phyloP scores from a whole-genome alignment of 2,113 vertebrate species.

The Pygoscelis antarcticus region DNA sequence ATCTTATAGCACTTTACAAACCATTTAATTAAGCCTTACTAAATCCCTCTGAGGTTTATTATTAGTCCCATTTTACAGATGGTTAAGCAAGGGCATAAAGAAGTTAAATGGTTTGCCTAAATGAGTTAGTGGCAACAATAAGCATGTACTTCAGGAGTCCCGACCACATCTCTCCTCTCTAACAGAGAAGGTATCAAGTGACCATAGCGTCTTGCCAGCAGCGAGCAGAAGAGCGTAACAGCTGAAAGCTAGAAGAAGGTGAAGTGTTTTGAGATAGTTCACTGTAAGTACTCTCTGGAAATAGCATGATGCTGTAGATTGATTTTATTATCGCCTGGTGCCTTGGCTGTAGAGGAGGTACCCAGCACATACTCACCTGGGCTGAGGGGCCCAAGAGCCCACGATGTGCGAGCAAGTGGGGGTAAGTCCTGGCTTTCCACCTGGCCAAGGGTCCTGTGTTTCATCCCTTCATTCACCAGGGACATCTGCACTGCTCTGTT shows the following conservation, averaged over 20 bases:
- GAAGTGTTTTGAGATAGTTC: not conserved
- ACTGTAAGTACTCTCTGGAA: not conserved
- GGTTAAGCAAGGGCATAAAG: slow-evolving; percentile 66
- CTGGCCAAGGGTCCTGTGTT: fast-evolving
- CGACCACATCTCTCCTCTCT: not conserved
- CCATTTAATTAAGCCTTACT: slow-evolving; percentile 67
- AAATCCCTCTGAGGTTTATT: slow-evolving; percentile 63
- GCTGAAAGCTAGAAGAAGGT: not conserved
- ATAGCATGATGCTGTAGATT: not conserved
- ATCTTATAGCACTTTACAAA: slow-evolving; percentile 69
- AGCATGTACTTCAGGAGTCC: not conserved
- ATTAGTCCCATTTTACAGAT: slow-evolving; percentile 70
- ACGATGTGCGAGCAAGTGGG: not conserved
- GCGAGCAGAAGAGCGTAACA: not conserved
- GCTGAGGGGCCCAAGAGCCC: not conserved
- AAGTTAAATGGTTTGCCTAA: slow-evolving; percentile 65
- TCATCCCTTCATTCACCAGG: not conserved
- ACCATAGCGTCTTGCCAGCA: not conserved
- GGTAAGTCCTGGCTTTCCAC: not conserved
- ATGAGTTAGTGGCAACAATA: slow-evolving; percentile 54
- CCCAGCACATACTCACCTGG: not conserved
- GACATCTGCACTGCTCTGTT: not conserved
- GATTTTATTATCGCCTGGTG: fast-evolving
- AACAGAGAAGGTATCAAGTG: not conserved
- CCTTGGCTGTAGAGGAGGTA: not conserved